Evolutionary conservation across 2,113 vertebrate genomes (phyloP), one percentile per base, ranked within the genome.

Genomic region (Ardeotis arabs): DNA sequence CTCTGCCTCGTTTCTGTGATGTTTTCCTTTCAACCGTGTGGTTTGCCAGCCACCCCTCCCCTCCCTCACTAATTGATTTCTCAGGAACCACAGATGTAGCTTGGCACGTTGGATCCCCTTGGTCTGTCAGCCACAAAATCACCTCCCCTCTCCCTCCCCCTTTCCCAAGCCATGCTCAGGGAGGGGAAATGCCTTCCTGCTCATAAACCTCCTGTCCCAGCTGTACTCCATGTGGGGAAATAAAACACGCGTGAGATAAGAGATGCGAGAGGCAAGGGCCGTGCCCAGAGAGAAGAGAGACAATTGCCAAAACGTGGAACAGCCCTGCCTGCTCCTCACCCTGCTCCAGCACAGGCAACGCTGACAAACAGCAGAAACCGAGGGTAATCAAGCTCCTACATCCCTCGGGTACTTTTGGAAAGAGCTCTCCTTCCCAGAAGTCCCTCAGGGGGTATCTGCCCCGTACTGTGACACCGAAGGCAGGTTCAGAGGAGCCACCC

Each of bases 111-210:
- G 77, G 84, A 92, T 95, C 47, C 72, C n/a, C 50, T 52, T 47
- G 80, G 67, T 75, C 77, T 86, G 62, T 56, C 58, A 91, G 76
- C 80, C 84, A 67, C 84, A 67, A 83, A 70, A 86, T 94, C 85
- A 60, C 77, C 95, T 95, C 89, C 87, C 49, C 3, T 18, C 25
- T 72, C 74, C 78, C 72, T 55, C 67, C 53, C 41, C 29, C 70
- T 59, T 95, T 87, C 87, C 93, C 14, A 0, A 75, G 77, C 69
- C 77, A 50, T 49, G 58, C 81, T 72, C 25, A 0, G 69, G 95
- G 78, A 89, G 81, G 78, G 91, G 93, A 92, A 93, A 78, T 78
- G 86, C 93, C 72, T 95, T 69, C 76, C 89, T 25, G 47, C 79
- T 90, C 47, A 50, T 90, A 93, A 22, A 94, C 86, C 67, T 88